A percentile compares a stretch with the other conserved stretches of the same genome.
Conservation (phyloP, 2,113 vertebrate genomes). For the Naja naja region DNA sequence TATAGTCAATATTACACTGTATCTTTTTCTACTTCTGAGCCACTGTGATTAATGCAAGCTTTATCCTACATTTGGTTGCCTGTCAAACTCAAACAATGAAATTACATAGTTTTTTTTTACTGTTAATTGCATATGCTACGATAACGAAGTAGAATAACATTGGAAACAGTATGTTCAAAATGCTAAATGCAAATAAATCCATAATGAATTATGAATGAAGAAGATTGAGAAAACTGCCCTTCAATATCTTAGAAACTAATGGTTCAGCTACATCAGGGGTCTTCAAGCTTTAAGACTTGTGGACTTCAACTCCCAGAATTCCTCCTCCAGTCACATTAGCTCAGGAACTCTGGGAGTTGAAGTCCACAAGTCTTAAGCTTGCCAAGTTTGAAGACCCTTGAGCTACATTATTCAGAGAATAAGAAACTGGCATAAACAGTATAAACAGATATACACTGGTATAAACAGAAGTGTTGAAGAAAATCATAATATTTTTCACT, state of each 20-base stretch:
- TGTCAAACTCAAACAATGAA: slow-evolving; percentile 2
- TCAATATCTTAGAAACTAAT: neutral
- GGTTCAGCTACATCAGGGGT: neutral
- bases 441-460: neutral
- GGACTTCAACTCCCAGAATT: too few species aligned
- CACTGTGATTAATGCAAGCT: neutral
- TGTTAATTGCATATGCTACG: neutral
- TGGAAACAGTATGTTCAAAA: slow-evolving; percentile 11
- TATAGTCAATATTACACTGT: slow-evolving; percentile 17
- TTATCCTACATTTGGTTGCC: neutral
- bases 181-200: neutral
- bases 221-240: neutral
- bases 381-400: too few species aligned
- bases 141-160: neutral
- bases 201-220: neutral
- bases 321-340: too few species aligned
- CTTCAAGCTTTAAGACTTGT: too few species aligned
- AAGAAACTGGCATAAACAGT: too few species aligned
- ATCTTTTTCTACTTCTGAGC: neutral
- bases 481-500: neutral
- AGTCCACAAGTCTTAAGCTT: too few species aligned
- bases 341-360: too few species aligned
- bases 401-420: neutral
- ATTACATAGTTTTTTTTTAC: neutral
- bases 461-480: neutral